These are phyloP conservation scores for Mycteria americana DNA, from an alignment of 2,797 vertebrate species.

Conservation along the genomic window DNA sequence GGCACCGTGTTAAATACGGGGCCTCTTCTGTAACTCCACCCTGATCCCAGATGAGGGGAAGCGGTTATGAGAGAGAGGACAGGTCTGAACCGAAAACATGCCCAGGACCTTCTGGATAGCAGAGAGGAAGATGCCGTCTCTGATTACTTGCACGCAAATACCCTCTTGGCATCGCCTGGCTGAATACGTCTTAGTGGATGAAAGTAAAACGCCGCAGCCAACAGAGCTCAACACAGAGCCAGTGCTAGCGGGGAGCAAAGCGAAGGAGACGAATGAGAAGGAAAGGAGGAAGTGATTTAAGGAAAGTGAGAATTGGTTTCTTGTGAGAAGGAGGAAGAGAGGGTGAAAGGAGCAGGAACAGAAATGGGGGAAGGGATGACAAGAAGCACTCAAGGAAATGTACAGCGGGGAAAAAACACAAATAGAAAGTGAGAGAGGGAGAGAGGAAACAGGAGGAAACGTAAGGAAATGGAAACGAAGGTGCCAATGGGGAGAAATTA, in stretches of 20 bases:
- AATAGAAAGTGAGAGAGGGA: not conserved
- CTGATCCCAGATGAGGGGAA: not conserved
- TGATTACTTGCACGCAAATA: not conserved
- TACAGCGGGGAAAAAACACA: not conserved
- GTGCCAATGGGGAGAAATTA: not conserved
- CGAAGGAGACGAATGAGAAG: not conserved
- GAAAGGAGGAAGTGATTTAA: not conserved
- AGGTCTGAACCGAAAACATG: not conserved
- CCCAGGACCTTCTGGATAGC: not conserved
- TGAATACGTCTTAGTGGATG: not conserved
- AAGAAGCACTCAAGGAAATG: not conserved
- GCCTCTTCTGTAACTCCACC: no score
- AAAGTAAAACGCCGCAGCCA: not conserved
- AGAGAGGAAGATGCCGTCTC: not conserved
- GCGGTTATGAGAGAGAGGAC: not conserved
- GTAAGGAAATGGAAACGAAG: not conserved
- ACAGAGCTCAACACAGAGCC: not conserved
- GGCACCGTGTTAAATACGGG: accelerated
- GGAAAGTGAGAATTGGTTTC: not conserved
- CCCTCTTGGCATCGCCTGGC: not conserved
- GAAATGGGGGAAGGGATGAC: not conserved
- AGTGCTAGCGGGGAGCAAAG: accelerated
- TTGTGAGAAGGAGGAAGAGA: not conserved
- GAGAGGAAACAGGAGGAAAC: not conserved
- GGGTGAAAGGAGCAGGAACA: not conserved